A percentile compares a stretch with the other conserved stretches of the same genome.
phyloP scores from a whole-genome alignment of 2,797 vertebrate species.

The Aselliscus stoliczkanus region DNA sequence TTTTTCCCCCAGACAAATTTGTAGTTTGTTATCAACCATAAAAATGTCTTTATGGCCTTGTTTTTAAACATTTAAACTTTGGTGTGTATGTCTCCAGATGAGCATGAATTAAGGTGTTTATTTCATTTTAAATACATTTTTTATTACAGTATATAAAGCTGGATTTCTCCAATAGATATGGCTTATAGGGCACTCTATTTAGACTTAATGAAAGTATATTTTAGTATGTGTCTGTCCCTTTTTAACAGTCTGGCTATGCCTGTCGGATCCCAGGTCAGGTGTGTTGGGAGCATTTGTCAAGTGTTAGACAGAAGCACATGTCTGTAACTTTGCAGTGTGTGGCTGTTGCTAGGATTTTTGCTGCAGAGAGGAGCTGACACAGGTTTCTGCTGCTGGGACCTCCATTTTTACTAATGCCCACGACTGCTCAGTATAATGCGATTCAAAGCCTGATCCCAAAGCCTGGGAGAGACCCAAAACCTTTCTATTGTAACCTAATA shows the following conservation, averaged over 20 bases:
- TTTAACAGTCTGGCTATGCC: neutral
- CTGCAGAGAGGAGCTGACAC: neutral
- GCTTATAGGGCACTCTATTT: neutral
- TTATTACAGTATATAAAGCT: neutral
- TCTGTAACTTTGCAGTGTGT: neutral
- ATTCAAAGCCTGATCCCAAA: neutral
- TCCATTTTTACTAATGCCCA: constrained; percentile 18
- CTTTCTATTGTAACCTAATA: neutral
- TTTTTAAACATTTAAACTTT: constrained; percentile 50
- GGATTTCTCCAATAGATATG: neutral
- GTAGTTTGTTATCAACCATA: constrained; percentile 59
- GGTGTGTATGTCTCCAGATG: constrained; percentile 8
- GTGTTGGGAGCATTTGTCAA: neutral
- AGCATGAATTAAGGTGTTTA: neutral
- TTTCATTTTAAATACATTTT: constrained; percentile 1
- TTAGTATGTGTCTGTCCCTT: neutral
- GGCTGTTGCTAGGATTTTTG: constrained; percentile 28
- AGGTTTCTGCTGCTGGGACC: neutral
- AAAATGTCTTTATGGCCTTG: constrained; percentile 49
- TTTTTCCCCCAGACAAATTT: constrained; percentile 54
- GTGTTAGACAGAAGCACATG: constrained; percentile 22
- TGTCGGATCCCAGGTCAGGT: neutral
- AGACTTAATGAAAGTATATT: neutral
- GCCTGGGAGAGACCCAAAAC: neutral
- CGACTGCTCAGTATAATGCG: neutral